These are phyloP conservation scores for Tricholauxania praeusta DNA, from an alignment of 2,888 invertebrate species.

Conservation along the genomic window DNA sequence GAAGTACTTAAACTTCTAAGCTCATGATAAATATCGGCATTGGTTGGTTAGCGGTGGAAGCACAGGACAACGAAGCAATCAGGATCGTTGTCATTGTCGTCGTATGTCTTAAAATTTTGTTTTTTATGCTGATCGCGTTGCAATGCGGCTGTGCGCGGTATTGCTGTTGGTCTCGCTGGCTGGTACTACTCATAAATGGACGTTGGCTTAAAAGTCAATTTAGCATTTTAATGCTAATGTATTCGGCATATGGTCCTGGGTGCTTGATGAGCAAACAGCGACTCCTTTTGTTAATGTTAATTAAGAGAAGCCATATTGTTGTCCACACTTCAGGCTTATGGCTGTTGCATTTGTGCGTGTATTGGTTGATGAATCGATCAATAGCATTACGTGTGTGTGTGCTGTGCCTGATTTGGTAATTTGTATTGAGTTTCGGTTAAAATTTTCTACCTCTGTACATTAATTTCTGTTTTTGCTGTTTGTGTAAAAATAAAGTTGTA, in stretches of 20 bases:
- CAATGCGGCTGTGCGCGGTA: not conserved
- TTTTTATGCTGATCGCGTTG: conserved; percentile 46
- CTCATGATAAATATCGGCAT: conserved; percentile 43
- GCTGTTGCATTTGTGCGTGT: conserved; percentile 1
- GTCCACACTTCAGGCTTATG: conserved; percentile 26
- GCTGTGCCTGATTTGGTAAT: conserved; percentile 5
- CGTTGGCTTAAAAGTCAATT: conserved; percentile 23
- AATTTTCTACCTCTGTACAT: conserved; percentile 45
- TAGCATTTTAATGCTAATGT: conserved; percentile 54
- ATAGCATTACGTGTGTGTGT: not conserved
- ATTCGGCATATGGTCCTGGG: conserved; percentile 42
- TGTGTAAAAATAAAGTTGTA: conserved; percentile 60
- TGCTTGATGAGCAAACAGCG: conserved; percentile 21
- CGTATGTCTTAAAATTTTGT: conserved; percentile 43
- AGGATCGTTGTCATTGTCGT: conserved; percentile 34
- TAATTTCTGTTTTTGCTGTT: conserved; percentile 18
- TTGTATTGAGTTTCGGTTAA: conserved; percentile 29
- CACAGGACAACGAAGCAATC: conserved; percentile 20
- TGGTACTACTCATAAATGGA: conserved; percentile 15
- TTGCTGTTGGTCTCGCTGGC: conserved; percentile 39
- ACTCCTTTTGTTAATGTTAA: conserved; percentile 52
- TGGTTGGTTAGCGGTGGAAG: not conserved
- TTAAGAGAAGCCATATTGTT: conserved; percentile 49
- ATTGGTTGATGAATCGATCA: conserved; percentile 9
- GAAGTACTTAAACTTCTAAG: conserved; percentile 47